Base-by-base conservation (phyloP, 2,797 vertebrate species). In the Nyctibius grandis region DNA sequence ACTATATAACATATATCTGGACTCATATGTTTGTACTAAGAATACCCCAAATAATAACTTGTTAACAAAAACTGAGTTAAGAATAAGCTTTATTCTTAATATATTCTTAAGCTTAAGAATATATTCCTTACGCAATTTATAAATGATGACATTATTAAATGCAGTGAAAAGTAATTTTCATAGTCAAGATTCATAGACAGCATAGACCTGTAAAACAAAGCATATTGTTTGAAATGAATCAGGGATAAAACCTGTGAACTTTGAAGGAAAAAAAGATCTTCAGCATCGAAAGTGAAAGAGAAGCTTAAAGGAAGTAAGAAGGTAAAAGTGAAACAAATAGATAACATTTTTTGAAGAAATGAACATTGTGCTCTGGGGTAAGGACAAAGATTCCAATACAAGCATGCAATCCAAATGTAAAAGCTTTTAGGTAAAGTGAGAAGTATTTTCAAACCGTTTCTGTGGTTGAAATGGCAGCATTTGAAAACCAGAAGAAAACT, bases 161-260 rank as follows among this genome's bases (percentile, higher is more conserved):
- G 45, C n/a, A 54, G 29, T 42, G 45, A 78, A 78, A 95, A 94
- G 73, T 47, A 89, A 67, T 67, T 76, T 78, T 68, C n/a, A 18
- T 78, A 73, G 80, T 64, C 42, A 95, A 96, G 89, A 96, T 86
- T 96, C 51, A 53, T 36, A 73, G 44, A 67, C 72, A 96, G 93
- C 12, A 31, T 26, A 45, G 16, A 53, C 38, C 38, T 65, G 29
- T 56, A 68, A 84, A 94, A 85, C 69, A 31, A 70, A 78, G 14
- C 5, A 54, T 84, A 42, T 48, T 60, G 33, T 77, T 78, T 80
- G 68, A 93, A 87, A 89, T 44, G 3, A 51, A 61, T 54, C 9
- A 29, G 16, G 7, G 13, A 53, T 59, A 87, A 79, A 75, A 89
- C 53, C 34, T n/a, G 8, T 40, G 40, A 85, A 75, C 42, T 73